Evolutionary conservation across 30 jellyfish, hydroid and myxozoan genomes (phyloP), one percentile per base, ranked within the genome.

Genomic region (Mastigias papua): DNA sequence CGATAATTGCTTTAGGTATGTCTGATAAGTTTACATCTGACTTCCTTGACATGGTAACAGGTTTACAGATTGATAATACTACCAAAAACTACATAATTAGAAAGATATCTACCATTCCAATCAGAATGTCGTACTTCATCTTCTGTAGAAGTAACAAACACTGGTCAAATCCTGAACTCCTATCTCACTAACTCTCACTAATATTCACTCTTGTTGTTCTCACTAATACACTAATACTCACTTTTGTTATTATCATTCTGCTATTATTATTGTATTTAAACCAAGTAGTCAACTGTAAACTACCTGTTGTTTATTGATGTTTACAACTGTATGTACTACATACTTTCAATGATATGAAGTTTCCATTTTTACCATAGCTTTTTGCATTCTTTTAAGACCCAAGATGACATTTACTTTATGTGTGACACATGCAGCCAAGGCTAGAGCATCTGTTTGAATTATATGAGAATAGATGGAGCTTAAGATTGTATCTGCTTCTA

Each of bases 271-370:
- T 15, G 13, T 42, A 42, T 42, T 42, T 15, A 42, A 42, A 15
- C 54, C 0, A 42, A 42, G 54, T 42, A 42, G 54, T 42, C 54
- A 42, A 42, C 13, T 42, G 0, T 42, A 42, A 42, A 42, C 54
- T 42, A 42, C 0, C 54, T 42, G 13, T 42, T 42, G 54, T 0
- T 15, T 42, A 42, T 8, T 42, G 0, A 42, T 8, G 54, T 42
- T 69, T 69, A 34, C 80, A 69, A 20, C 80, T 69, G 50, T 28
- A 21, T 34, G 80, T 28, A n/a, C n/a, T 0, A 25, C 54, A 42
- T 42, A 42, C 13, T 42, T 42, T 42, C 54, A 42, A 42, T 42
- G 7, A 42, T 42, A 42, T 42, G 54, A 42, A 0, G 54, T 0
- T 23, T 0, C 49, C 30, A n/a, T 37, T 48, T n/a, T n/a, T n/a